Percentiles rank a stretch among this genome's conserved stretches.
These are phyloP conservation scores for Amiota communis DNA, from an alignment of 2,888 invertebrate genomes.

Conservation along the genomic window DNA sequence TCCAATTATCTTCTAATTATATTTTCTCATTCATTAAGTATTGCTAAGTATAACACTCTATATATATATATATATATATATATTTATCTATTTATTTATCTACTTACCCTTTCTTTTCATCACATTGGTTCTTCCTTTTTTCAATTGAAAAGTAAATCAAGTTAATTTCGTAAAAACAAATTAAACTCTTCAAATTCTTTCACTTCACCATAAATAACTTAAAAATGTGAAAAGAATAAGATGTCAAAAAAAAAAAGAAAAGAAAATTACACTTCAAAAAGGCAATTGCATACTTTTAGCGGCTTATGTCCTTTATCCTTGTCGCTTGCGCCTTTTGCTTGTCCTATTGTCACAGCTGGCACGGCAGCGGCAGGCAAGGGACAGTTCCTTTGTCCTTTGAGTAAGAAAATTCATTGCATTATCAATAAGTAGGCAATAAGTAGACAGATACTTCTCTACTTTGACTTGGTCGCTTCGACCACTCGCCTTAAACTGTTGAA, in stretches of 20 bases:
- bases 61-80: too few relatives aligned
- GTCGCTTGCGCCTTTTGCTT: slow-evolving; percentile 14
- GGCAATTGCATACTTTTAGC: slow-evolving; percentile 37
- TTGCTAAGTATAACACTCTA: too few relatives aligned
- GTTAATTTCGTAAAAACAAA: neutral
- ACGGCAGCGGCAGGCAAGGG: neutral
- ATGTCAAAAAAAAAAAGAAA: slow-evolving; percentile 24
- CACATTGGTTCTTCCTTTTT: too few relatives aligned
- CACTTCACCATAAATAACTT: slow-evolving; percentile 21
- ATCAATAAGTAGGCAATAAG: slow-evolving; percentile 22
- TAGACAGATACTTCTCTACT: slow-evolving; percentile 29
- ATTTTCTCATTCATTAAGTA: too few relatives aligned
- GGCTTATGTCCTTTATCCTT: slow-evolving; percentile 60
- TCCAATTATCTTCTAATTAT: too few relatives aligned
- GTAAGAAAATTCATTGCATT: slow-evolving; percentile 25
- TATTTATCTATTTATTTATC: too few relatives aligned
- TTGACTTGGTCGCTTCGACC: slow-evolving; percentile 40
- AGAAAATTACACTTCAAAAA: slow-evolving; percentile 1
- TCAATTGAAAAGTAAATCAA: too few relatives aligned
- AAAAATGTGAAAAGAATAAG: slow-evolving; percentile 28
- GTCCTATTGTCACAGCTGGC: slow-evolving; percentile 51
- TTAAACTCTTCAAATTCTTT: neutral
- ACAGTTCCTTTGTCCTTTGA: slow-evolving; percentile 20
- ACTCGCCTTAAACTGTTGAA: slow-evolving; percentile 55
- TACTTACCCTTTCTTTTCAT: too few relatives aligned